A percentile compares a stretch with the other conserved stretches of the same genome.
These are phyloP conservation scores for Bombycilla garrulus DNA, from an alignment of 2,113 vertebrate genomes.

Conservation along the genomic window DNA sequence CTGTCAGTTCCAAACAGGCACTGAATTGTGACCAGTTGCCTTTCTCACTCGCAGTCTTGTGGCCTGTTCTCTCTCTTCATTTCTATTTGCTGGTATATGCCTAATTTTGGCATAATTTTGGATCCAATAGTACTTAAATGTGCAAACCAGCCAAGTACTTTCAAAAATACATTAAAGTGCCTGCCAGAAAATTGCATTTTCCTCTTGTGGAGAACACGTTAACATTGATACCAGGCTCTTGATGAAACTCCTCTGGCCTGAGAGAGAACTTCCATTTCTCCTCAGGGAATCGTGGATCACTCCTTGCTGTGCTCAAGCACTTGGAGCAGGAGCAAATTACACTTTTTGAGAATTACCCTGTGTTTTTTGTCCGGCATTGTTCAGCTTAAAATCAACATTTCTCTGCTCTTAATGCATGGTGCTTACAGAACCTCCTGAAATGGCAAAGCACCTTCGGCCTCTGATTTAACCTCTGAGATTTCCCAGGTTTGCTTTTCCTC, in stretches of 20 bases:
- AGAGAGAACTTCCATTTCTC: neutral
- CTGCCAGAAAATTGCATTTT: neutral
- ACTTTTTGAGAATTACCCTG: neutral
- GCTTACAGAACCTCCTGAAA: neutral
- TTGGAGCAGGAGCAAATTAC: neutral
- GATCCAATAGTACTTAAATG: neutral
- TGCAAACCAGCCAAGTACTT: neutral
- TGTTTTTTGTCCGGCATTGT: neutral
- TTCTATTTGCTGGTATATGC: neutral
- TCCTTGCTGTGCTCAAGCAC: neutral
- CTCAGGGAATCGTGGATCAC: neutral
- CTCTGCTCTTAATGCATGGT: neutral
- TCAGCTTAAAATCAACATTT: neutral
- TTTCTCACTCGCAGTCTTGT: neutral
- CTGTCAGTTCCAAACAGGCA: neutral
- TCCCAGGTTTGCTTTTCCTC: neutral
- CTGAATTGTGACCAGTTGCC: neutral
- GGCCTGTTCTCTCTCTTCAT: neutral
- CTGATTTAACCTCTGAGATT: neutral
- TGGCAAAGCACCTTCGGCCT: neutral
- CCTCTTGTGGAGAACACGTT: neutral
- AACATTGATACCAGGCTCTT: neutral
- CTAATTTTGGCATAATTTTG: neutral
- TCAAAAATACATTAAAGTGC: neutral
- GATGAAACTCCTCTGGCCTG: neutral